Evolutionary conservation across 2,797 vertebrate genomes (phyloP), one percentile per base, ranked within the genome.

Genomic region (Melanotaenia nigrans): DNA sequence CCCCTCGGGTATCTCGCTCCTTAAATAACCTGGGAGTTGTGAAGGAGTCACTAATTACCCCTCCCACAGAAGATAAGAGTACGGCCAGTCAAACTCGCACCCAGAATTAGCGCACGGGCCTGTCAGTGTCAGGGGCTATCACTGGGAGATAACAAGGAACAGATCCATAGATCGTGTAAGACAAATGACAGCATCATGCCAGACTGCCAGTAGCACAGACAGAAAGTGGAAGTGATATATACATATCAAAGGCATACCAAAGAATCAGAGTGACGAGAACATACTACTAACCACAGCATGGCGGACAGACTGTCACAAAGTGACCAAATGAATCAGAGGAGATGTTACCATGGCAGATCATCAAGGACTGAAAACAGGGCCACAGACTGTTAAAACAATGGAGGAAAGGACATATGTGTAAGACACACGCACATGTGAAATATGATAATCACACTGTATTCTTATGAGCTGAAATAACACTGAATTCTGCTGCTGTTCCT

Each of bases 31-130:
- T 89, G 89, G 78, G 81, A 92, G 86, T 83, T 85, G 90, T 89
- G 87, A 91, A 88, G 87, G 87, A 88, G 89, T 89, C 85, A 89
- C 89, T 92, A 93, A 93, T 93, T 92, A 90, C 88, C 88, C 87
- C 85, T 83, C 87, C 88, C 85, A 72, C 78, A 74, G 71, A 82
- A 71, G 54, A 71, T 74, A 78, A 68, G 79, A 83, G 79, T 77
- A 83, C 58, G 68, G 83, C 74, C 78, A 90, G 83, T 80, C 61
- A 83, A 81, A 87, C 78, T 87, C 13, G 14, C 82, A 61, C 70
- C 75, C 78, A 69, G 75, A 86, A 86, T 92, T 86, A 85, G 82
- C 79, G 60, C 0, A 0, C 72, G 61, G 68, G 71, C 81, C 72
- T 81, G 85, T 89, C 84, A 87, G 77, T 79, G 84, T 87, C 77